Percentiles rank a stretch among this genome's conserved stretches.
phyloP scores from a whole-genome alignment of 2,797 vertebrate genomes.

The Tiaroga cobitis region DNA sequence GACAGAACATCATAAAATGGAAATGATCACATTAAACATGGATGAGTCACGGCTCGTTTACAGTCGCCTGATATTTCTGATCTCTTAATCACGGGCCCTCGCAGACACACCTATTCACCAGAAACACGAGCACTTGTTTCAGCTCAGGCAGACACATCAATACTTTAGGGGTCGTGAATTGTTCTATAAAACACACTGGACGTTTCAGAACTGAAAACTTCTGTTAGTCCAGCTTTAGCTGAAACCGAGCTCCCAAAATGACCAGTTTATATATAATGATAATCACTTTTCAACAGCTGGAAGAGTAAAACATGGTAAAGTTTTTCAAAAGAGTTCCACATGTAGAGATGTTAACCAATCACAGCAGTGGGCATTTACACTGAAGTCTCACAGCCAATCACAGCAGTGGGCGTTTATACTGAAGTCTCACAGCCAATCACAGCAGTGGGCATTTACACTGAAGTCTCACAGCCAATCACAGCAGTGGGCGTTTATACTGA shows the following conservation, averaged over 20 bases:
- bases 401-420: too few species aligned
- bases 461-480: too few species aligned
- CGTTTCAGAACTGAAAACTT: not conserved
- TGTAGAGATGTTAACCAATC: not conserved
- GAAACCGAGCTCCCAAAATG: not conserved
- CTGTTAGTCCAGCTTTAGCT: not conserved
- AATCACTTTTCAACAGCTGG: not conserved
- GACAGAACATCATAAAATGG: slow-evolving; percentile 58
- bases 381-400: too few species aligned
- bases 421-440: too few species aligned
- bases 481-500: too few species aligned
- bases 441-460: too few species aligned
- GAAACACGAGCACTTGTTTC: slow-evolving; percentile 18
- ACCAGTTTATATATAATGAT: not conserved
- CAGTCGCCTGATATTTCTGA: slow-evolving; percentile 44
- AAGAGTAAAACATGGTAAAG: not conserved
- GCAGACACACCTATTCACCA: not conserved
- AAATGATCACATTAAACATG: slow-evolving; percentile 74
- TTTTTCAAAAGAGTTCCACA: too few species aligned
- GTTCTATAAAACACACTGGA: not conserved
- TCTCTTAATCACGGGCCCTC: not conserved
- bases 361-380: not conserved
- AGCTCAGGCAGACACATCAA: not conserved
- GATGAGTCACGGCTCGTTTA: slow-evolving; percentile 52
- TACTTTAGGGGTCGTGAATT: not conserved